A percentile compares a stretch with the other conserved stretches of the same genome.
phyloP scores from a whole-genome alignment of 2,888 invertebrate species.

The Byasa hedistus region DNA sequence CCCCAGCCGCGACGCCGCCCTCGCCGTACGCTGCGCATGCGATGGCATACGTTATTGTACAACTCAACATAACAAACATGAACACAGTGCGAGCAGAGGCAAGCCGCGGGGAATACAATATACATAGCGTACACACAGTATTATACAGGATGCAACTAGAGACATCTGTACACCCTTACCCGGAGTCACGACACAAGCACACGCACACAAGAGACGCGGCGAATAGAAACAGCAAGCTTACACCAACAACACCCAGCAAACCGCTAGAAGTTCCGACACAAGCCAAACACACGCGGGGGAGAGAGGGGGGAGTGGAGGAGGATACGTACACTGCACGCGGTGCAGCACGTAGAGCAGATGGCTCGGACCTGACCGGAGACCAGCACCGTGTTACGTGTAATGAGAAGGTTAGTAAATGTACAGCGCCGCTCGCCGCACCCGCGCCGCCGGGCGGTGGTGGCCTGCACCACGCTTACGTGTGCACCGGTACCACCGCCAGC shows the following conservation, averaged over 20 bases:
- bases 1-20: too few species aligned
- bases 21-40: slow-evolving; percentile 62
- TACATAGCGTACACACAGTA: too few species aligned
- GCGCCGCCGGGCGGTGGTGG: too few species aligned
- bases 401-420: too few species aligned
- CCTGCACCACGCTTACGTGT: too few species aligned
- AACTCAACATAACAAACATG: not conserved
- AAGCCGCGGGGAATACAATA: too few species aligned
- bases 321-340: slow-evolving; percentile 66
- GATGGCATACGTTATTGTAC: slow-evolving; percentile 17
- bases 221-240: not conserved
- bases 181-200: too few species aligned
- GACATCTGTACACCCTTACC: too few species aligned
- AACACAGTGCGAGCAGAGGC: too few species aligned
- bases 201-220: not conserved
- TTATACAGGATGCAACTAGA: too few species aligned
- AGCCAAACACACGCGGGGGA: slow-evolving; percentile 25
- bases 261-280: not conserved
- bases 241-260: not conserved
- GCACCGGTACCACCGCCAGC: too few species aligned
- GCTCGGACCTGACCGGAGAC: slow-evolving; percentile 58
- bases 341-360: slow-evolving; percentile 73
- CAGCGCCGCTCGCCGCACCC: too few species aligned
- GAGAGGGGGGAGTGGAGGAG: slow-evolving; percentile 14
- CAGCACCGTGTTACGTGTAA: slow-evolving; percentile 19